phyloP scores from a whole-genome alignment of 2,888 invertebrate genomes.

The Linnaemya tessellans region DNA sequence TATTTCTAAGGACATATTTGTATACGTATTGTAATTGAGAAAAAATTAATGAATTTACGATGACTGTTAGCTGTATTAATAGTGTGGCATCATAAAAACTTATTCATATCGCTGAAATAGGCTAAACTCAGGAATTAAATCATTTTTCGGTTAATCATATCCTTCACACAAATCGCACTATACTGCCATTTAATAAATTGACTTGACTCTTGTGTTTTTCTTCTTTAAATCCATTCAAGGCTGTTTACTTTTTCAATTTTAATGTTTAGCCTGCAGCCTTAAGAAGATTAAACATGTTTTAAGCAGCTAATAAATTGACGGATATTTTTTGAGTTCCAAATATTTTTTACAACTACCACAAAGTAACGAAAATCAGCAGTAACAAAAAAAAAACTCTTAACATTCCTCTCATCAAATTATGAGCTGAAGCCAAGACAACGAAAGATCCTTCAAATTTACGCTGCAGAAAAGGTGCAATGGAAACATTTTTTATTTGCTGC shows the following conservation, averaged over 20 bases:
- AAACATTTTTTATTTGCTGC: slow-evolving; percentile 1
- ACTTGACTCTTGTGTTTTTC: background rate
- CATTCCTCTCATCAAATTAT: background rate
- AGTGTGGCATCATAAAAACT: no score
- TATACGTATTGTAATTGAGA: no score
- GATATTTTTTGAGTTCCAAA: background rate
- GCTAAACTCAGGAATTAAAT: no score
- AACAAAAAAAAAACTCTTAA: background rate
- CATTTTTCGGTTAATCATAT: no score
- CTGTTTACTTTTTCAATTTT: background rate
- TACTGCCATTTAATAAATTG: no score
- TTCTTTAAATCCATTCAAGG: background rate
- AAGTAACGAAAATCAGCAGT: background rate
- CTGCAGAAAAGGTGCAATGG: background rate
- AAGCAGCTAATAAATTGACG: background rate
- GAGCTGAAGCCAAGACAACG: background rate
- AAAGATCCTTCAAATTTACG: background rate
- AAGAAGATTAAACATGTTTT: background rate
- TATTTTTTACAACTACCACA: background rate
- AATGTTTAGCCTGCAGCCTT: background rate
- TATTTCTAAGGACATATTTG: background rate
- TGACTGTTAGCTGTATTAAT: no score
- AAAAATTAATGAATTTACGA: no score
- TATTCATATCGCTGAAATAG: no score
- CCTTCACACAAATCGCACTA: no score